phyloP scores from a whole-genome alignment of 1,140 invertebrate genomes.

The Drosophila bocqueti region DNA sequence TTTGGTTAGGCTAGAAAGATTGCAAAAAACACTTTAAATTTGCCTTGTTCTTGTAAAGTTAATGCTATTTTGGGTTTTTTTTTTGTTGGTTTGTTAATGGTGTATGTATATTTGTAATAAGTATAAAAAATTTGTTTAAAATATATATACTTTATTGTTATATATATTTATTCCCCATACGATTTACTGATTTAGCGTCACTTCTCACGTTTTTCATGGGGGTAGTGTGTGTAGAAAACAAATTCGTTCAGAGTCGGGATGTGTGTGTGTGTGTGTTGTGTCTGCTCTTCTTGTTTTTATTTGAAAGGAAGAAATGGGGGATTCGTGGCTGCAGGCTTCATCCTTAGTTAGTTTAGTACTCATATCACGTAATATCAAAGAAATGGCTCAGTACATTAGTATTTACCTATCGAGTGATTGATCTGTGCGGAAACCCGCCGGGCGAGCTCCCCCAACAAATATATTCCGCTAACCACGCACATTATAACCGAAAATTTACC shows the following conservation, averaged over 20 bases:
- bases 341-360: slow-evolving; percentile 74
- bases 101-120: slow-evolving; percentile 76
- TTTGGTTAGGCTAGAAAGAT: slow-evolving; percentile 60
- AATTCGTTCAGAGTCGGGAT: slow-evolving; percentile 59
- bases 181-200: slow-evolving; percentile 51
- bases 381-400: slow-evolving; percentile 71
- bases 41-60: slow-evolving; percentile 65
- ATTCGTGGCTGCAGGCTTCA: slow-evolving; percentile 64
- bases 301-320: slow-evolving; percentile 12
- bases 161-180: slow-evolving; percentile 47
- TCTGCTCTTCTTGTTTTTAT: background rate
- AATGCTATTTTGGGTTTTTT: slow-evolving; percentile 47
- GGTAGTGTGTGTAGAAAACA: slow-evolving; percentile 36
- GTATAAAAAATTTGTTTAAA: slow-evolving; percentile 81
- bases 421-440: slow-evolving; percentile 24
- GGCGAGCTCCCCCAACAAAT: slow-evolving; percentile 7
- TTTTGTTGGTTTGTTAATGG: slow-evolving; percentile 26
- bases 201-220: slow-evolving; percentile 29
- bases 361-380: slow-evolving; percentile 79
- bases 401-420: slow-evolving; percentile 58
- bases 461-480: slow-evolving; percentile 25
- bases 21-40: slow-evolving; percentile 67
- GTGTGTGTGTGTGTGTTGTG: slow-evolving; percentile 15
- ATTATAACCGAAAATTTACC: slow-evolving; percentile 36
- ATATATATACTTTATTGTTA: slow-evolving; percentile 64